Evolutionary conservation across 2,888 invertebrate species (phyloP).

Genomic region (Orchestes rusci): DNA sequence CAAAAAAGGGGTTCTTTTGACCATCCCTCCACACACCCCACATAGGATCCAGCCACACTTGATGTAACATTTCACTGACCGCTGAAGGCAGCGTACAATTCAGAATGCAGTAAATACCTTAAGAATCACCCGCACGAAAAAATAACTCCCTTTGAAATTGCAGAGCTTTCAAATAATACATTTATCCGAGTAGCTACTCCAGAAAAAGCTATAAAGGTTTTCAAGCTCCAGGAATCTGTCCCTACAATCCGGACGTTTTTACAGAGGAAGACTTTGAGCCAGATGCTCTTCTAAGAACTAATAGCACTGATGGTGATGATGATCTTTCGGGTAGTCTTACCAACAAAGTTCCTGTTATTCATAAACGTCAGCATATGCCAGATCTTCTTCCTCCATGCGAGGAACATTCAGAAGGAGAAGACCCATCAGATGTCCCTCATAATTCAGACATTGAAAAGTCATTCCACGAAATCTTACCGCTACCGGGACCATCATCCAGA

Average conservation of each 20-base stretch:
- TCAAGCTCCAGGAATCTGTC: conserved; percentile 2
- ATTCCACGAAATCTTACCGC: neutral
- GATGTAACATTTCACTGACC: conserved; percentile 6
- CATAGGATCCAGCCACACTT: conserved; percentile 4
- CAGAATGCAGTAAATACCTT: conserved; percentile 5
- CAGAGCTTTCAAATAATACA: neutral
- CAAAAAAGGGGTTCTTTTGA: conserved; percentile 1
- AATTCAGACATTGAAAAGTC: too few relatives aligned
- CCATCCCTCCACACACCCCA: conserved; percentile 8
- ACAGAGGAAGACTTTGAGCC: neutral
- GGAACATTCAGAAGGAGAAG: neutral
- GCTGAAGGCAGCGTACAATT: conserved; percentile 4
- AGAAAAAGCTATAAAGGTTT: conserved; percentile 7
- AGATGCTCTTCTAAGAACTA: too few relatives aligned
- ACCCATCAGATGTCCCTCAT: neutral
- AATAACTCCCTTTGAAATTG: conserved; percentile 3
- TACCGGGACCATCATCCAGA: neutral
- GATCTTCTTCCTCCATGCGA: too few relatives aligned
- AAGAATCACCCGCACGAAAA: conserved; percentile 5
- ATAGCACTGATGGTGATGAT: too few relatives aligned
- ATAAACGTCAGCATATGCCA: too few relatives aligned
- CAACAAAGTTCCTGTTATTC: too few relatives aligned
- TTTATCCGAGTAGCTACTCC: neutral
- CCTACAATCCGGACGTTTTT: neutral
- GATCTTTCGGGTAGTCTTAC: too few relatives aligned